Conservation (phyloP, 2,797 vertebrate genomes). For the Trachurus trachurus region DNA sequence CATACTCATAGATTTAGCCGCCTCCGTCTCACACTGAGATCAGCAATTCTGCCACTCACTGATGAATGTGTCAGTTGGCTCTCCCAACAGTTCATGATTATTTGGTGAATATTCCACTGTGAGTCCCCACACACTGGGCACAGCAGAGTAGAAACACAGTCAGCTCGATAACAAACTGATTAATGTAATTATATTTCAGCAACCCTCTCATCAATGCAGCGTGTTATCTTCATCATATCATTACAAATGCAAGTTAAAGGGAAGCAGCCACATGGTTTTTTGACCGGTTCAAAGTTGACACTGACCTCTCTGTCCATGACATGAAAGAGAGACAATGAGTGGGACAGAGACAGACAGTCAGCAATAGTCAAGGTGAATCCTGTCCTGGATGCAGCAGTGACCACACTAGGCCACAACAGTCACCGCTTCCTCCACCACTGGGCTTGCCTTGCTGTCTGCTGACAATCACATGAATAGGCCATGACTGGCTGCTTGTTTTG, state of each 20-base stretch:
- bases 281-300: conserved; percentile 29
- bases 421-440: conserved; percentile 62
- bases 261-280: conserved; percentile 33
- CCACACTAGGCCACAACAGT: conserved; percentile 50
- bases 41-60: conserved; percentile 77
- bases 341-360: conserved; percentile 40
- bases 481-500: conserved; percentile 87
- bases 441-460: conserved; percentile 67
- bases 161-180: conserved; percentile 39
- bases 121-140: conserved; percentile 19
- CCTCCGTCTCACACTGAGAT: conserved; percentile 74
- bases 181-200: conserved; percentile 22
- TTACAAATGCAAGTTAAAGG: conserved; percentile 33
- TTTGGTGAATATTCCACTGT: conserved; percentile 57
- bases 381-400: conserved; percentile 44
- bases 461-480: conserved; percentile 84
- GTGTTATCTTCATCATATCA: background rate
- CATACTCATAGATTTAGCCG: conserved; percentile 77
- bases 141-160: conserved; percentile 27
- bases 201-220: conserved; percentile 13
- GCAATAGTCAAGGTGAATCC: conserved; percentile 61
- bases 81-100: conserved; percentile 68
- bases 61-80: conserved; percentile 73
- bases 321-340: conserved; percentile 33
- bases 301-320: conserved; percentile 40